Evolutionary conservation across 2,888 invertebrate genomes (phyloP), one percentile per base, ranked within the genome.

Genomic region (Chalcosyrphus nemorum): DNA sequence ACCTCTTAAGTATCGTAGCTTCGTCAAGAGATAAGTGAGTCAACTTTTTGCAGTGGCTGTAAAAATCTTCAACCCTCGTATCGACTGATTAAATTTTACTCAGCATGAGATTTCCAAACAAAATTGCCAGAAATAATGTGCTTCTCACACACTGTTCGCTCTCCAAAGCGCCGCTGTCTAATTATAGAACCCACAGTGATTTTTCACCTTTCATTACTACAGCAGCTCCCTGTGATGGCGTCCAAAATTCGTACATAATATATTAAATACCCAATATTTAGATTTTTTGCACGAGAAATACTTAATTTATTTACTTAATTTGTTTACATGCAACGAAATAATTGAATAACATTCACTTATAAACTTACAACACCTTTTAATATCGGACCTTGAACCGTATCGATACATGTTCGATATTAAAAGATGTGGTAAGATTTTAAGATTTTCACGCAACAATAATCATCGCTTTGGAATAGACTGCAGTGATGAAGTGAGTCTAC

Each of bases 91-190:
- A 82, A 72, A 82, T 35, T 74, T 66, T 74, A 38, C 78, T 78
- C 82, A 82, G 82, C 82, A 63, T 82, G 82, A 78, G 71, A 61
- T 68, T 74, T 82, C 61, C 82, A 82, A 78, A 74, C 61, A 82
- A 35, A 61, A 61, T 24, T 70, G 47, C 63, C 50, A 61, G 29
- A 9, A 70, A 54, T 45, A 45, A 57, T 63, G 27, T 63, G 13
- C 29, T 63, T 45, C 54, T 32, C 66, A 21, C 7, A 41, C 21
- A 24, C 41, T 43, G 35, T 59, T 61, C 77, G 66, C 77, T 77
- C 11, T 74, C 63, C 68, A 68, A 77, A 63, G 72, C 61, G 72
- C 68, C 72, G n/a, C 57, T 45, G 13, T 72, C 78, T 82, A 78
- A 74, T 56, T 78, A 74, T 82, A 82, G 78, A 72, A 68, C 56